Conservation (phyloP, 1,140 invertebrate species). For the Neoseiulus cucumeris region DNA sequence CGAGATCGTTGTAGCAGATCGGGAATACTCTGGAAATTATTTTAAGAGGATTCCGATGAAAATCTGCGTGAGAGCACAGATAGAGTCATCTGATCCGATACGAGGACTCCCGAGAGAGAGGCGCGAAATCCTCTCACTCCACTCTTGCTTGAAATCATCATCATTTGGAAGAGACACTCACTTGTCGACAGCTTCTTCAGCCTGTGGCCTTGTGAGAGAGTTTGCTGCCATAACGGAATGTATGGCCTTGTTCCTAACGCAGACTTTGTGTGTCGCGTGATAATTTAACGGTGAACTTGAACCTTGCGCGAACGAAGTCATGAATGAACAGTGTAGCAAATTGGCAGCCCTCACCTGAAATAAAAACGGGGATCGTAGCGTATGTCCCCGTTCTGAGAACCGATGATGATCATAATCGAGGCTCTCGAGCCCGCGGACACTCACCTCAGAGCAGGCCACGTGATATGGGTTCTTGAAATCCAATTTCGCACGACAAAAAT, state of each 20-base stretch:
- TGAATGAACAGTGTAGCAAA: slow-evolving; percentile 69
- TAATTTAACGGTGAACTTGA: slow-evolving; percentile 50
- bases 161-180: too few relatives aligned
- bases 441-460: slow-evolving; percentile 80
- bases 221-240: background rate
- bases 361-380: background rate
- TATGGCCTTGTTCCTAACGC: slow-evolving; percentile 17
- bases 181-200: slow-evolving; percentile 25
- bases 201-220: background rate
- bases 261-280: slow-evolving; percentile 38
- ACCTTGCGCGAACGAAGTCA: slow-evolving; percentile 53
- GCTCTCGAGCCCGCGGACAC: slow-evolving; percentile 22
- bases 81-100: too few relatives aligned
- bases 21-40: slow-evolving; percentile 71
- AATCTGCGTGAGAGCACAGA: too few relatives aligned
- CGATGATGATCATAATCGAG: background rate
- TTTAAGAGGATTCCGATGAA: slow-evolving; percentile 32
- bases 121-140: too few relatives aligned
- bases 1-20: slow-evolving; percentile 76
- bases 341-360: slow-evolving; percentile 43
- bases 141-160: too few relatives aligned
- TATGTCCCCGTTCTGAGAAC: background rate
- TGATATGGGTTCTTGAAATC: slow-evolving; percentile 79
- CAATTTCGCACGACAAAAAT: slow-evolving; percentile 67
- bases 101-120: too few relatives aligned